Evolutionary conservation across 1,140 invertebrate genomes (phyloP).

Genomic region (Meloidogyne hapla): DNA sequence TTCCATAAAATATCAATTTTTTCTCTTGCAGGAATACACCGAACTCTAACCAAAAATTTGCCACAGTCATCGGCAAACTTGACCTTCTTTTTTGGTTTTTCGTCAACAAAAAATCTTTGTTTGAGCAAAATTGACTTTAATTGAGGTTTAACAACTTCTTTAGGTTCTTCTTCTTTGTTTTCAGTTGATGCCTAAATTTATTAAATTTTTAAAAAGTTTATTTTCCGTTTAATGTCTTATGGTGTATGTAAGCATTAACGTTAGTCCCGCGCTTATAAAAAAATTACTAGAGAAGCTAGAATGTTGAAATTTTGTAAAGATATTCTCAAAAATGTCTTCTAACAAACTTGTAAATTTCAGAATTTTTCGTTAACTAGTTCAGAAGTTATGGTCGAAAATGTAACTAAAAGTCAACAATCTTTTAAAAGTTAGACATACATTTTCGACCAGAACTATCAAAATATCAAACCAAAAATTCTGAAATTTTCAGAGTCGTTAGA

Average conservation of each 20-base stretch:
- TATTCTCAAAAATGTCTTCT: no score
- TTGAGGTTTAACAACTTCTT: not conserved
- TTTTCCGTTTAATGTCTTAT: not conserved
- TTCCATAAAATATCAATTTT: slow-evolving; percentile 6
- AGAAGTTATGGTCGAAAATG: no score
- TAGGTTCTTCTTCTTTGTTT: not conserved
- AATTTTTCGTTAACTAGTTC: no score
- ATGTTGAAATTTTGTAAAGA: no score
- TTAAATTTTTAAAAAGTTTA: not conserved
- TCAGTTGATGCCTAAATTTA: not conserved
- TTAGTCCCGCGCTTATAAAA: no score
- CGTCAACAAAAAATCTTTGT: not conserved
- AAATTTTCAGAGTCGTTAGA: no score
- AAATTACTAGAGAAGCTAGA: no score
- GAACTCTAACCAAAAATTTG: not conserved
- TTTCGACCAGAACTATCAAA: not conserved
- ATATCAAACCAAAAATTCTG: not conserved
- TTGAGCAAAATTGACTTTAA: slow-evolving; percentile 3
- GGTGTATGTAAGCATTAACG: no score
- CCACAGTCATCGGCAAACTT: not conserved
- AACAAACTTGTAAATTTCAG: no score
- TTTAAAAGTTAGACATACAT: not conserved
- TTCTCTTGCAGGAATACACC: not conserved
- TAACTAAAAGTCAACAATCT: no score
- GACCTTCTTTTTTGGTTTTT: not conserved